Conservation (phyloP, 1,140 invertebrate species). For the Rhynchophorus ferrugineus region DNA sequence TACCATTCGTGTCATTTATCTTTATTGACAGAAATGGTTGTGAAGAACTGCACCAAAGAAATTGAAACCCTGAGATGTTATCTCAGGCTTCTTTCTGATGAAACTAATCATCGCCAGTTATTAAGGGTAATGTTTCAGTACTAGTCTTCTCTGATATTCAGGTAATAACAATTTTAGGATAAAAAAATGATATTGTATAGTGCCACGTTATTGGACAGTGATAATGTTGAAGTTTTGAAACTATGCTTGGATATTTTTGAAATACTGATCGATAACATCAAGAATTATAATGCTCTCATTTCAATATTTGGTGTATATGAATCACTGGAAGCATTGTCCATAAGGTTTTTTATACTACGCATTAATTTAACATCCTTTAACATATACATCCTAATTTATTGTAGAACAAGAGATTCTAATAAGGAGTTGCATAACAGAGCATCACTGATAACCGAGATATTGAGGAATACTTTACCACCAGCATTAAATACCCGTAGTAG, state of each 20-base stretch:
- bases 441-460: constrained; percentile 16
- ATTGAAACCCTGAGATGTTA: background rate
- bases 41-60: background rate
- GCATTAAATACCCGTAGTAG: constrained; percentile 18
- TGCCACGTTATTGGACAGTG: constrained; percentile 19
- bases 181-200: constrained; percentile 26
- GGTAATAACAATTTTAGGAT: constrained; percentile 12
- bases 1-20: too few relatives aligned
- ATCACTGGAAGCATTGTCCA: constrained; percentile 21
- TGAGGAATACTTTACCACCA: constrained; percentile 19
- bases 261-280: constrained; percentile 20
- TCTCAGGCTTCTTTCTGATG: background rate
- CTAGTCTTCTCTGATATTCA: background rate
- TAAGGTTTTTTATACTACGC: too few relatives aligned
- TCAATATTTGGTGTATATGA: constrained; percentile 27
- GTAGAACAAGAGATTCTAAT: constrained; percentile 17
- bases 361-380: too few relatives aligned
- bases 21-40: constrained; percentile 28
- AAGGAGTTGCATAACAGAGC: constrained; percentile 12
- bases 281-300: constrained; percentile 13
- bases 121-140: background rate
- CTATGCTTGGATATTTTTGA: constrained; percentile 27
- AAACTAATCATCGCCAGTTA: background rate
- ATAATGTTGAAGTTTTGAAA: constrained; percentile 5
- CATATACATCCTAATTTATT: too few relatives aligned